Evolutionary conservation across 2,797 vertebrate genomes (phyloP).

Genomic region (Trachurus trachurus): DNA sequence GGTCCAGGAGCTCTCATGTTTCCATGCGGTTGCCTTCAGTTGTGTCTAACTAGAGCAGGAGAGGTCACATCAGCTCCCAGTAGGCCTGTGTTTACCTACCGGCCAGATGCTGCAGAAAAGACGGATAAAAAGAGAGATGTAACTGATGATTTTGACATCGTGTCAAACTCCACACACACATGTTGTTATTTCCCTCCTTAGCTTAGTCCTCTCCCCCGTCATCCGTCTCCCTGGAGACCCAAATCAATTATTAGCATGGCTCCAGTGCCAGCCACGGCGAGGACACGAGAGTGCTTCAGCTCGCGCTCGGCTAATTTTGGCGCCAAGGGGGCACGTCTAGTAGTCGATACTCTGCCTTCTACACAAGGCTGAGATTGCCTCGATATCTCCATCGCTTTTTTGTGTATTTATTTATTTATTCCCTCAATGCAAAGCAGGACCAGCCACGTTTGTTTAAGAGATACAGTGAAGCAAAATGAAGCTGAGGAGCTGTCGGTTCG

Average conservation of each 20-base stretch:
- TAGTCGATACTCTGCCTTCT: slow-evolving; percentile 58
- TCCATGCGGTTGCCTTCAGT: slow-evolving; percentile 17
- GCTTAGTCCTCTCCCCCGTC: too few species aligned
- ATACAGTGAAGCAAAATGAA: neutral
- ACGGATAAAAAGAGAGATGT: slow-evolving; percentile 19
- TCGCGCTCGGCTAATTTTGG: slow-evolving; percentile 53
- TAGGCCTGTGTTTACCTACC: neutral
- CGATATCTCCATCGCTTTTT: slow-evolving; percentile 44
- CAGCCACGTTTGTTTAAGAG: slow-evolving; percentile 2
- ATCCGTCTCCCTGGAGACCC: slow-evolving; percentile 46
- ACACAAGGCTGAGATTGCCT: slow-evolving; percentile 37
- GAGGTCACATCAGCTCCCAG: slow-evolving; percentile 24
- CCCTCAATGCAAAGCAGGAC: slow-evolving; percentile 21
- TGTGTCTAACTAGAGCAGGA: neutral
- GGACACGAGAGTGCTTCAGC: slow-evolving; percentile 34
- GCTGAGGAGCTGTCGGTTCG: neutral
- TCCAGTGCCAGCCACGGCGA: slow-evolving; percentile 23
- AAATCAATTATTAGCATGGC: slow-evolving; percentile 63
- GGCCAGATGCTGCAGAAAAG: slow-evolving; percentile 11
- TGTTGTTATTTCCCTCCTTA: slow-evolving; percentile 8
- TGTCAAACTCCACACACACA: neutral
- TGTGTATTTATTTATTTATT: slow-evolving; percentile 8
- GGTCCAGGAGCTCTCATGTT: slow-evolving; percentile 25
- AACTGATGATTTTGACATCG: slow-evolving; percentile 33
- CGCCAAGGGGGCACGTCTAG: slow-evolving; percentile 40